These are phyloP conservation scores for Eilema caniola DNA, from an alignment of 2,888 invertebrate species.

Conservation along the genomic window DNA sequence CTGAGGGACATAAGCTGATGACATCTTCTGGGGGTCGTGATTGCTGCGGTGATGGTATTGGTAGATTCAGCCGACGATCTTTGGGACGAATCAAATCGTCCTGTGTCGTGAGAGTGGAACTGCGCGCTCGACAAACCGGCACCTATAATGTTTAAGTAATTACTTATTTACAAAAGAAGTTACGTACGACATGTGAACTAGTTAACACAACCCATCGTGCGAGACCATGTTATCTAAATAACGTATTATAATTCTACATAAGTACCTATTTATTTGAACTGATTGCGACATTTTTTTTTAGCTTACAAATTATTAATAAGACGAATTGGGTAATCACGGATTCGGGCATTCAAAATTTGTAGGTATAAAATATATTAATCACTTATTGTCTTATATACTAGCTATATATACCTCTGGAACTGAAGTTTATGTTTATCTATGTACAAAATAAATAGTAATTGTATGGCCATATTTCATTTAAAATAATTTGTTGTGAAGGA, in stretches of 20 bases:
- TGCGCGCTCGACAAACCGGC: slow-evolving; percentile 81
- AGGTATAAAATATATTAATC: background rate
- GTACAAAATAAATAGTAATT: background rate
- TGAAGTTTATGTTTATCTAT: background rate
- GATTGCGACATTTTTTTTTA: slow-evolving; percentile 1
- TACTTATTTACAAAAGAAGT: slow-evolving; percentile 10
- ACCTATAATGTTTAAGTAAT: slow-evolving; percentile 56
- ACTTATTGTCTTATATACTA: background rate
- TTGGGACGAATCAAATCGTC: slow-evolving; percentile 72
- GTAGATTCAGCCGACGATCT: slow-evolving; percentile 79
- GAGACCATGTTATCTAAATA: slow-evolving; percentile 3
- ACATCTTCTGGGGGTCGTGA: slow-evolving; percentile 86
- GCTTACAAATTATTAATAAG: background rate
- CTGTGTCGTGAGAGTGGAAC: slow-evolving; percentile 81
- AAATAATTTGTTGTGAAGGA: background rate
- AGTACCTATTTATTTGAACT: background rate
- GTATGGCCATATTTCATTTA: background rate
- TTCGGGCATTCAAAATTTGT: background rate
- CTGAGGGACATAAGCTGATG: slow-evolving; percentile 91
- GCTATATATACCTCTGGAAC: background rate
- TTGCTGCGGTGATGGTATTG: slow-evolving; percentile 72
- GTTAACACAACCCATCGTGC: slow-evolving; percentile 1
- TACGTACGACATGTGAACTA: background rate
- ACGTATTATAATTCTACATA: background rate
- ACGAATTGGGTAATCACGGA: background rate